Evolutionary conservation across 2,888 invertebrate species (phyloP).

Genomic region (Beris morrisii): DNA sequence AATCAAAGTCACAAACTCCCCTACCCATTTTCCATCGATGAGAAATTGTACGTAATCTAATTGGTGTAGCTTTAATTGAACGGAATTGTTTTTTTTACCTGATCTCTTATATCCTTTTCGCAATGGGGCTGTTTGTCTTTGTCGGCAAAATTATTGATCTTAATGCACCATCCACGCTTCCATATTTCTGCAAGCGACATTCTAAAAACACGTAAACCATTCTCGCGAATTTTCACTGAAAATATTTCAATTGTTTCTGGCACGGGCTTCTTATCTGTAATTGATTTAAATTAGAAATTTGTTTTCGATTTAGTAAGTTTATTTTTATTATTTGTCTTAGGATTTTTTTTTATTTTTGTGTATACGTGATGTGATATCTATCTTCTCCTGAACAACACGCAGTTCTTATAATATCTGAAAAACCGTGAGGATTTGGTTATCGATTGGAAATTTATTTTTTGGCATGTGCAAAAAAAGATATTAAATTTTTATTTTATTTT

Average conservation of each 20-base stretch:
- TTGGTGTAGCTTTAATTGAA: too few relatives aligned
- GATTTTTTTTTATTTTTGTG: background rate
- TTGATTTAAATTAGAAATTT: slow-evolving; percentile 37
- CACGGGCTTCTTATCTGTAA: slow-evolving; percentile 72
- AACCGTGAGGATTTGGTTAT: slow-evolving; percentile 12
- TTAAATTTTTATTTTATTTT: background rate
- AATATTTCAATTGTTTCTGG: slow-evolving; percentile 71
- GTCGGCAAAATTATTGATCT: slow-evolving; percentile 74
- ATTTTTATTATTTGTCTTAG: background rate
- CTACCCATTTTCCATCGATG: too few relatives aligned
- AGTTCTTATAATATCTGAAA: slow-evolving; percentile 14
- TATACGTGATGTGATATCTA: slow-evolving; percentile 1
- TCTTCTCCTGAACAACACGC: slow-evolving; percentile 16
- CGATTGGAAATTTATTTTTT: background rate
- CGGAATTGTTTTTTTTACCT: slow-evolving; percentile 56
- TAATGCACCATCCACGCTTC: slow-evolving; percentile 67
- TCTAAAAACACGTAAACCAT: slow-evolving; percentile 64
- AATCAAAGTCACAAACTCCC: too few relatives aligned
- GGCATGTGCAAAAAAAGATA: background rate
- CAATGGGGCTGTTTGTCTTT: slow-evolving; percentile 68
- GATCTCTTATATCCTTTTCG: slow-evolving; percentile 69
- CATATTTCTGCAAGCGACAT: slow-evolving; percentile 68
- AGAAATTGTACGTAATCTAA: too few relatives aligned
- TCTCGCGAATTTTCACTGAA: slow-evolving; percentile 59
- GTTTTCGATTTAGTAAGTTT: slow-evolving; percentile 15